phyloP scores from a whole-genome alignment of 2,797 vertebrate species.

The Anniella stebbinsi region DNA sequence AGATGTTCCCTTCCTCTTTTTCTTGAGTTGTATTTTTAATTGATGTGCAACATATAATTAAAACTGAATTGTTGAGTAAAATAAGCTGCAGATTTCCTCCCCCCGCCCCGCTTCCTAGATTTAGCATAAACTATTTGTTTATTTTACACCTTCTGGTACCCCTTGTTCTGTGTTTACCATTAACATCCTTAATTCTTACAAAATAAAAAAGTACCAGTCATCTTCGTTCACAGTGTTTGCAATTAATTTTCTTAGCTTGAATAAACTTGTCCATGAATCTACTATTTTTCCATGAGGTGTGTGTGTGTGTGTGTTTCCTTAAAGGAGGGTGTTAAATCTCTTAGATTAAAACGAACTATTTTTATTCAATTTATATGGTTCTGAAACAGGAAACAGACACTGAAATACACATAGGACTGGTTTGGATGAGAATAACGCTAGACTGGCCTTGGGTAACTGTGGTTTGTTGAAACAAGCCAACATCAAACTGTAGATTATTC shows the following conservation, averaged over 20 bases:
- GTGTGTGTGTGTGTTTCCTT: not conserved
- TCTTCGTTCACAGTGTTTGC: constrained; percentile 5
- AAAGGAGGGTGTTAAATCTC: not conserved
- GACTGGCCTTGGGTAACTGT: too few species aligned
- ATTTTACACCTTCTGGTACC: constrained; percentile 23
- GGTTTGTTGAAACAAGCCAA: too few species aligned
- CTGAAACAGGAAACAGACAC: not conserved
- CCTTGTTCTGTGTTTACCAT: constrained; percentile 21
- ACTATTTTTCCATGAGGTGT: not conserved
- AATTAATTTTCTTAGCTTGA: not conserved
- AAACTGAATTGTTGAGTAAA: not conserved
- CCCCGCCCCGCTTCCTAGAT: not conserved
- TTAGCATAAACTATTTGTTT: constrained; percentile 13
- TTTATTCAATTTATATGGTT: not conserved
- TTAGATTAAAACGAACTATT: not conserved
- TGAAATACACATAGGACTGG: not conserved
- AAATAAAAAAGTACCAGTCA: not conserved
- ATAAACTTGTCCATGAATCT: not conserved
- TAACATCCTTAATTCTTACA: not conserved
- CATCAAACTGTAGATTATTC: too few species aligned
- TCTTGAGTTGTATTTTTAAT: not conserved
- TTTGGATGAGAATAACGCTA: not conserved
- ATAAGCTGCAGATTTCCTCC: not conserved
- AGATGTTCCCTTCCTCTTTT: not conserved
- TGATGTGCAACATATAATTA: not conserved